Conservation (phyloP, 2,113 vertebrate species). For the Sinocyclocheilus maitianheensis region DNA sequence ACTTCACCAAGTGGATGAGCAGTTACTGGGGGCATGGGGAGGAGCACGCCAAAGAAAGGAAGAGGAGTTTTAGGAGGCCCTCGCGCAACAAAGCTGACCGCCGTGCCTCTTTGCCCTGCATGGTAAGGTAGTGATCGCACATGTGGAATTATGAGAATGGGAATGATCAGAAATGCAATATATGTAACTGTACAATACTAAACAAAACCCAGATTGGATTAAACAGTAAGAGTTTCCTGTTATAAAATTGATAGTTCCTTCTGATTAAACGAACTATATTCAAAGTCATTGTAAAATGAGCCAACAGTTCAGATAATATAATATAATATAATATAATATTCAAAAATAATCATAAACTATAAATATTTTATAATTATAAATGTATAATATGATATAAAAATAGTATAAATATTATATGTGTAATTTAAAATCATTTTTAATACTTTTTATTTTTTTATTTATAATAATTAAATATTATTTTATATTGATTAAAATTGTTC, state of each 20-base stretch:
- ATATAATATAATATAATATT: neutral
- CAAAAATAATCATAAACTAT: neutral
- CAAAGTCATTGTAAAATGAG: neutral
- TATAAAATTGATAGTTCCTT: neutral
- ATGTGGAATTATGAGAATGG: neutral
- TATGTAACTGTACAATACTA: neutral
- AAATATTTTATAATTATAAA: neutral
- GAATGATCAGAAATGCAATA: neutral
- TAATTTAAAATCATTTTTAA: no score
- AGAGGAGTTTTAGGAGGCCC: constrained; percentile 74
- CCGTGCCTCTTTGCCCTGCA: constrained; percentile 85
- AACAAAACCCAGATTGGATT: neutral
- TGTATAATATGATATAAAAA: neutral
- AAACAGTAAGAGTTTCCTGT: neutral
- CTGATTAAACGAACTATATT: neutral
- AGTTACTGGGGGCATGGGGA: constrained; percentile 92
- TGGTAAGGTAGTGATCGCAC: constrained; percentile 76
- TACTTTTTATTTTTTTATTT: neutral
- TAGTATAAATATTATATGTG: neutral
- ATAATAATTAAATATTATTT: neutral
- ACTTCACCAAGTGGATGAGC: constrained; percentile 98
- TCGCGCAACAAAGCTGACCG: constrained; percentile 67
- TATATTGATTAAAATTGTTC: neutral
- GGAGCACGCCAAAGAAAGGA: constrained; percentile 73
- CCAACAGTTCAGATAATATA: neutral